Conservation (phyloP, 2,113 vertebrate genomes). For the Cynocephalus volans region DNA sequence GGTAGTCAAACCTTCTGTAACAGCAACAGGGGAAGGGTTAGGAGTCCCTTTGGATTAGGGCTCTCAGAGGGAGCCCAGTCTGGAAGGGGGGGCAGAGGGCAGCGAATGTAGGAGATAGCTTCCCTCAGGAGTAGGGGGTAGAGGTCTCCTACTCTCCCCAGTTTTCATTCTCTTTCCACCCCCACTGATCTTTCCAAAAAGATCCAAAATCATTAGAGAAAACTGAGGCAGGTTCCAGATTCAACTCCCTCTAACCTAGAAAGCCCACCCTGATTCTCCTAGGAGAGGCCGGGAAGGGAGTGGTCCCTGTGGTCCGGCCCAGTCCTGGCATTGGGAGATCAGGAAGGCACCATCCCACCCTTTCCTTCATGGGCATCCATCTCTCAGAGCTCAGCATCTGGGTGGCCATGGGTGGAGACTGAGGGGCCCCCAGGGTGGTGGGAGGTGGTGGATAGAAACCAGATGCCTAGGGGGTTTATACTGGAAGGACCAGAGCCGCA, state of each 20-base stretch:
- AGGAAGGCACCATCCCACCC: conserved; percentile 80
- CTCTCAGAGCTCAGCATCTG: conserved; percentile 78
- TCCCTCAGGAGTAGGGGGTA: neutral
- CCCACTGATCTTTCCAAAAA: conserved; percentile 31
- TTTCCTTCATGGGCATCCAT: conserved; percentile 80
- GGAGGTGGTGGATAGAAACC: conserved; percentile 86
- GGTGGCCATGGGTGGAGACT: conserved; percentile 87
- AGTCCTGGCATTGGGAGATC: conserved; percentile 76
- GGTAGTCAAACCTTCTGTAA: neutral
- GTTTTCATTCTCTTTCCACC: neutral
- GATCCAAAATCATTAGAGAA: conserved; percentile 39
- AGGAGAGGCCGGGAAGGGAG: conserved; percentile 55
- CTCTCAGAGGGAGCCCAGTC: neutral
- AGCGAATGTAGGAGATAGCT: neutral
- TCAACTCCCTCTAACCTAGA: conserved; percentile 62
- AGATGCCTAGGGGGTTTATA: conserved; percentile 88
- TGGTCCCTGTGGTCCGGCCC: conserved; percentile 77
- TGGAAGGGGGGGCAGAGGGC: neutral
- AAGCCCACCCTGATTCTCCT: conserved; percentile 72
- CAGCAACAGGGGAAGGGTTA: neutral
- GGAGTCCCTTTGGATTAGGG: neutral
- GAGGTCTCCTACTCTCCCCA: neutral
- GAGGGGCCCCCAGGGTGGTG: conserved; percentile 85
- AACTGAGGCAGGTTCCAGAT: conserved; percentile 64
- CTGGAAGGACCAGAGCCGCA: conserved; percentile 87